Base-by-base conservation (phyloP, 1,140 invertebrate genomes). In the Apis dorsata region DNA sequence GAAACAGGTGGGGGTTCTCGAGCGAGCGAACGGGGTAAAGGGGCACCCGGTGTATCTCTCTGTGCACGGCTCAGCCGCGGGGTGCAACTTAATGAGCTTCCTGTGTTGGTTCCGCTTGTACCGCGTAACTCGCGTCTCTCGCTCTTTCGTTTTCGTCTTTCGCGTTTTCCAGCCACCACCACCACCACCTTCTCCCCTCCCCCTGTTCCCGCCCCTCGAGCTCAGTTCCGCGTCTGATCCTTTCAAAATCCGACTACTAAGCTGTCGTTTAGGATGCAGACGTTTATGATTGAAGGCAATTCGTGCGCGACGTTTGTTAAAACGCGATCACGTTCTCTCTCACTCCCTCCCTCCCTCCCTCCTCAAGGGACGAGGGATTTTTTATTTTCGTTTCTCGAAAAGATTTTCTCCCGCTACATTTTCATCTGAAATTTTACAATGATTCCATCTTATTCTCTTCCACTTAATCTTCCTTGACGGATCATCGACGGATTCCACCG, bases 21-120 rank as follows among this genome's bases (percentile, higher is more conserved):
- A 63, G 72, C 57, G 66, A 69, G 57, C 55, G 76, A 63, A 65
- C 34, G 74, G 34, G 65, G 66, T 80, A 70, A 73, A 85, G 82
- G 74, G 65, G 78, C 78, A 88, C 79, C 57, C 80, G 62, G 72
- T 80, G 79, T 89, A 77, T 89, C 79, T 89, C 83, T 87, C 79
- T 89, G 69, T 81, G 72, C 76, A 34, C 59, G 59, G 65, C 44
- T 66, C 87, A 81, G 88, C 86, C 89, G 85, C 87, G 86, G 89
- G 89, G 85, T 86, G 86, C 83, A 90, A 90, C 89, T 90, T 90
- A 90, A 90, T 90, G 89, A 90, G 89, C 87, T 90, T 90, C 89
- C 89, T 88, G 87, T 87, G 89, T 88, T 88, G 89, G 83, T 90
- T 88, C 88, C 89, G 88, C 84, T 89, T 89, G 86, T 89, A 86